A percentile compares a stretch with the other conserved stretches of the same genome.
phyloP scores from a whole-genome alignment of 2,888 invertebrate species.

The Osmoderma eremita region DNA sequence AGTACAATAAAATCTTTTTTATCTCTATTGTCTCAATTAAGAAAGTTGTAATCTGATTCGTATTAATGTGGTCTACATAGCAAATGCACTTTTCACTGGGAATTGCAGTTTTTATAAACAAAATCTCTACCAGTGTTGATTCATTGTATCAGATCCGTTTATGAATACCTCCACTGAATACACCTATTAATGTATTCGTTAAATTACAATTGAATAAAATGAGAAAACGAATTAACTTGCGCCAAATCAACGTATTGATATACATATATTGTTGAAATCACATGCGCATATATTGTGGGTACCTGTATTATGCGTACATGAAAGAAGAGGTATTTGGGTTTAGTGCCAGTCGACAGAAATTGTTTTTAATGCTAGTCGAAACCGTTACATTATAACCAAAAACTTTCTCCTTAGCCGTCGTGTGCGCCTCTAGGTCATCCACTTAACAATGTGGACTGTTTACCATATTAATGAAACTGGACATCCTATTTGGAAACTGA shows the following conservation, averaged over 20 bases:
- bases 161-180: no score
- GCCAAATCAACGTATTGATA: background rate
- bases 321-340: constrained; percentile 31
- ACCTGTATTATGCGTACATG: constrained; percentile 10
- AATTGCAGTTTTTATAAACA: no score
- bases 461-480: constrained; percentile 40
- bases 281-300: background rate
- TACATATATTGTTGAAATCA: constrained; percentile 5
- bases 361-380: constrained; percentile 41
- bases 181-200: background rate
- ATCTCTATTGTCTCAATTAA: no score
- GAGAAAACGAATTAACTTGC: background rate
- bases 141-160: no score
- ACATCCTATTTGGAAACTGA: constrained; percentile 33
- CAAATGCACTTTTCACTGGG: no score
- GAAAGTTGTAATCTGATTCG: no score
- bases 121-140: no score
- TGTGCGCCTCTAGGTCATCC: constrained; percentile 41
- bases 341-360: constrained; percentile 36
- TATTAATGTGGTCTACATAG: no score
- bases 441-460: constrained; percentile 43
- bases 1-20: no score
- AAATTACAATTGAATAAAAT: background rate
- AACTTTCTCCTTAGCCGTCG: constrained; percentile 47
- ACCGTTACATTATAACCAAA: constrained; percentile 46